phyloP scores from a whole-genome alignment of 2,113 vertebrate species.

The Lamprotornis superbus region DNA sequence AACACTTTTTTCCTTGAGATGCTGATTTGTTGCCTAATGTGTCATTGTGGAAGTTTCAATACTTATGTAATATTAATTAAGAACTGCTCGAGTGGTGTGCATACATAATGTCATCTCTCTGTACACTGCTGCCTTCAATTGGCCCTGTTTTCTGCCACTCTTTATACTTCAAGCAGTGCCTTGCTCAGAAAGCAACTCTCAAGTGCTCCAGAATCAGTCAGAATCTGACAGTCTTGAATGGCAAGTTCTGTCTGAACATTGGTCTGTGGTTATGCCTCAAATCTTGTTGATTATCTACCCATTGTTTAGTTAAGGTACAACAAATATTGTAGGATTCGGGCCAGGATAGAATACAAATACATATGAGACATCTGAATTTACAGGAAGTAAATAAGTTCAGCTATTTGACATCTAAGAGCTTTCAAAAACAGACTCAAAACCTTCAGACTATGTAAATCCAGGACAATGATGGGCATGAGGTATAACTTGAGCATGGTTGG shows the following conservation, averaged over 20 bases:
- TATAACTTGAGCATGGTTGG: not conserved
- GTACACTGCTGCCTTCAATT: not conserved
- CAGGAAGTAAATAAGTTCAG: not conserved
- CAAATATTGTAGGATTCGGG: not conserved
- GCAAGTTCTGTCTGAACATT: not conserved
- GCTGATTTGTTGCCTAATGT: constrained; percentile 11
- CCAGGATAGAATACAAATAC: not conserved
- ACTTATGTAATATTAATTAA: constrained; percentile 4
- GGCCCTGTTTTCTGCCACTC: not conserved
- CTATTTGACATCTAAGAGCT: not conserved
- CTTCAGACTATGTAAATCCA: not conserved
- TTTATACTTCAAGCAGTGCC: not conserved
- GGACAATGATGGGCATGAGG: not conserved
- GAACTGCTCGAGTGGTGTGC: not conserved
- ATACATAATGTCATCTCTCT: not conserved
- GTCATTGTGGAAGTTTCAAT: constrained; percentile 5
- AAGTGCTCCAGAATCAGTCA: not conserved
- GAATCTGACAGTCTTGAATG: not conserved
- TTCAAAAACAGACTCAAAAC: not conserved
- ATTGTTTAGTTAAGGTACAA: not conserved
- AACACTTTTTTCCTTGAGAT: constrained; percentile 7
- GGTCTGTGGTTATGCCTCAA: not conserved
- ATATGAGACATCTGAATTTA: not conserved
- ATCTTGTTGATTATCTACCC: not conserved
- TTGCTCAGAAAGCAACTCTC: not conserved